Evolutionary conservation across 2,113 vertebrate species (phyloP), one percentile per base, ranked within the genome.

Genomic region (Leptodactylus fuscus): DNA sequence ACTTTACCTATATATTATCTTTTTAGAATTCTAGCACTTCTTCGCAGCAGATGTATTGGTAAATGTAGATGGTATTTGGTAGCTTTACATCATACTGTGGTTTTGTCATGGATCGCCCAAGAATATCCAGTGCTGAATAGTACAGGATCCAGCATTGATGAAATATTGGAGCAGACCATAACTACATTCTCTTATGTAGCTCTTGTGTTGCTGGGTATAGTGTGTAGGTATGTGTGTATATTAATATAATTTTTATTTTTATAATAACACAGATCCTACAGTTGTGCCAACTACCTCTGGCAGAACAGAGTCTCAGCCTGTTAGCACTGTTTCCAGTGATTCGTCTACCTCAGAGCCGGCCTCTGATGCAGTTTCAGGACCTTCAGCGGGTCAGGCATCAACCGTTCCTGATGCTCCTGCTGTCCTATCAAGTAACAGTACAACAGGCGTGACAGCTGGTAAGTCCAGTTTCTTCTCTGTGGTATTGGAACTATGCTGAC

Each of bases 311-410:
- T 90, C 95, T 1, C 97, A 96, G 88, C 92, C 93, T 5, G 93
- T 95, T 89, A 96, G 93, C 89, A 95, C 96, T 83, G 88, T 91
- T 46, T 95, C 96, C 87, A 89, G 93, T 89, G 94, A 93, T 91
- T 94, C 95, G 32, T 94, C 97, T 96, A 96, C 96, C 96, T 97
- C 97, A 94, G 97, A 97, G 95, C 95, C 95, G 90, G 89, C 91
- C 92, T 96, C 95, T 92, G 93, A 93, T 81, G 92, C 95, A 87
- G 91, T 94, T 92, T 92, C 96, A 5, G 92, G 91, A 18, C 87
- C 94, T 90, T 95, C 96, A 85, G 94, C 75, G 88, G 96, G 92
- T 93, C 96, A 96, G 89, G 88, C 94, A 86, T 93, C 95, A 82
- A 89, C 94, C 75, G 90, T 93, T 81, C 89, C 95, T 86, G 96